A percentile compares a stretch with the other conserved stretches of the same genome.
phyloP scores from a whole-genome alignment of 2,888 invertebrate genomes.

The Hymenopus coronatus region DNA sequence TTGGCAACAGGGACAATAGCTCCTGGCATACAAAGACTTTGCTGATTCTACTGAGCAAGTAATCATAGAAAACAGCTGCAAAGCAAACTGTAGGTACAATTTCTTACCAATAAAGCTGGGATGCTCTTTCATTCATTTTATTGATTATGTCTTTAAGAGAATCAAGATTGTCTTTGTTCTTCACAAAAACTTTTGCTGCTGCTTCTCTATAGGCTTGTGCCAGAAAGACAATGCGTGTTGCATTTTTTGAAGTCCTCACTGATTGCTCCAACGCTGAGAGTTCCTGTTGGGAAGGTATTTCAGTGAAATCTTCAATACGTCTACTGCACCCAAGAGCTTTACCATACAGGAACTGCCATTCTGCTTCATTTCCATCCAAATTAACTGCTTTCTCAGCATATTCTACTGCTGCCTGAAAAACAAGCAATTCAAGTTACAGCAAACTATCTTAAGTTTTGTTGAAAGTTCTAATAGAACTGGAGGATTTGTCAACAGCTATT shows the following conservation, averaged over 20 bases:
- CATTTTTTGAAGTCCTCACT: slow-evolving; percentile 1
- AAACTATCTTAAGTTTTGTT: no score
- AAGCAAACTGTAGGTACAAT: no score
- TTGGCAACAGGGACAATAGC: no score
- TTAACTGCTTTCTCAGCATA: slow-evolving; percentile 6
- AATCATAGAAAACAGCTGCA: no score
- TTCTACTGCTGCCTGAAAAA: background rate
- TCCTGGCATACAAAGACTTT: no score
- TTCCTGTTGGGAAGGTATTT: slow-evolving; percentile 14
- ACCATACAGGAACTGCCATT: slow-evolving; percentile 25
- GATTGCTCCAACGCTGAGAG: slow-evolving; percentile 21
- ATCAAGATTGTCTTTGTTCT: background rate
- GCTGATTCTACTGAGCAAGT: no score
- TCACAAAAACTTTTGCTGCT: slow-evolving; percentile 2
- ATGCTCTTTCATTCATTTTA: slow-evolving; percentile 1
- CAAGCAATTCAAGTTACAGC: no score
- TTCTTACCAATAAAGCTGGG: slow-evolving; percentile 20
- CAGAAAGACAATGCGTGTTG: slow-evolving; percentile 21
- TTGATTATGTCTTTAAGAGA: background rate
- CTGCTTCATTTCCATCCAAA: slow-evolving; percentile 11
- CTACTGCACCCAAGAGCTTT: slow-evolving; percentile 23
- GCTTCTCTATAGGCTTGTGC: slow-evolving; percentile 26
- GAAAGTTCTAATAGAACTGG: no score
- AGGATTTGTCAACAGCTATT: no score
- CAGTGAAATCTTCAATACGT: background rate